Evolutionary conservation across 2,113 vertebrate genomes (phyloP).

Genomic region (human (Homo sapiens)): GRCh38 chr1:103116501-103117000

Average conservation of each 20-base stretch:
- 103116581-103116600: not conserved
- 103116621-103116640: not conserved
- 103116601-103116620: not conserved
- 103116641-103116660: not conserved
- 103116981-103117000: not conserved
- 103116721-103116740: not conserved
- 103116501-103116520: not conserved
- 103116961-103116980: not conserved
- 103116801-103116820: not conserved
- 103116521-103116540: not conserved
- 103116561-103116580: not conserved
- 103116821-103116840: not conserved
- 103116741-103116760: not conserved
- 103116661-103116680: too few relatives aligned
- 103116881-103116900: not conserved
- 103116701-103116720: not conserved
- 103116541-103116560: not conserved
- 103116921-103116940: not conserved
- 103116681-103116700: not conserved
- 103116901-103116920: not conserved
- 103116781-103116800: not conserved
- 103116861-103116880: too few relatives aligned
- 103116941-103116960: not conserved
- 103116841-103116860: fast-evolving
- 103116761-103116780: not conserved